Evolutionary conservation across 2,113 vertebrate genomes (phyloP), one percentile per base, ranked within the genome.

Genomic region (Vicugna pacos): DNA sequence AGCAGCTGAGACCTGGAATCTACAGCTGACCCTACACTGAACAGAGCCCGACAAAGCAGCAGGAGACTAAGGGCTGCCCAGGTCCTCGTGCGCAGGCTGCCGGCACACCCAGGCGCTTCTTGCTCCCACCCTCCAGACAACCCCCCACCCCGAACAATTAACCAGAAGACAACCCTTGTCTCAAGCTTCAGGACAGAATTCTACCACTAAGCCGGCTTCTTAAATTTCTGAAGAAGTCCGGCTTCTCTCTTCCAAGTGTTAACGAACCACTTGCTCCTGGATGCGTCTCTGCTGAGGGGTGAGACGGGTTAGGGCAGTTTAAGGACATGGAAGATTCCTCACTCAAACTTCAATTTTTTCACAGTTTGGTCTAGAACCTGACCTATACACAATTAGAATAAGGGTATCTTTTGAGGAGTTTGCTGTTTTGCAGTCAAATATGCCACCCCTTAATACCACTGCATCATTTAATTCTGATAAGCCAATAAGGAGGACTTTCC

Each of bases 1-100:
- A 97, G 95, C 97, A 96, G 96, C 97, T 96, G 98, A 97, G 94
- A 96, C 82, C 81, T 89, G 95, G 84, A 94, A 96, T 96, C 95
- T 38, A 50, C 75, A 35, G 75, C 11, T 77, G 80, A 88, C 70
- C 81, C 89, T 89, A 32, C 60, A 26, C 56, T 20, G 72, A 94
- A 42, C 19, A n/a, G 19, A 73, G 42, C 76, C 87, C 58, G 64
- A 64, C 64, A 85, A 85, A 88, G 76, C 32, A 42, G 70, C 52
- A 24, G 3, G n/a, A 93, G 38, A 90, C 60, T 46, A 28, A 52
- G 83, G 67, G 17, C 79, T 22, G 32, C 58, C 62, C 50, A 11
- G 46, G 60, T 60, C 70, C 69, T 35, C 48, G 26, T 12, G 46
- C 28, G 17, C 35, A 13, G 35, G 73, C 81, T 48, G n/a, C 38